These are phyloP conservation scores for Crotophaga sulcirostris DNA, from an alignment of 2,113 vertebrate genomes.

Conservation along the genomic window DNA sequence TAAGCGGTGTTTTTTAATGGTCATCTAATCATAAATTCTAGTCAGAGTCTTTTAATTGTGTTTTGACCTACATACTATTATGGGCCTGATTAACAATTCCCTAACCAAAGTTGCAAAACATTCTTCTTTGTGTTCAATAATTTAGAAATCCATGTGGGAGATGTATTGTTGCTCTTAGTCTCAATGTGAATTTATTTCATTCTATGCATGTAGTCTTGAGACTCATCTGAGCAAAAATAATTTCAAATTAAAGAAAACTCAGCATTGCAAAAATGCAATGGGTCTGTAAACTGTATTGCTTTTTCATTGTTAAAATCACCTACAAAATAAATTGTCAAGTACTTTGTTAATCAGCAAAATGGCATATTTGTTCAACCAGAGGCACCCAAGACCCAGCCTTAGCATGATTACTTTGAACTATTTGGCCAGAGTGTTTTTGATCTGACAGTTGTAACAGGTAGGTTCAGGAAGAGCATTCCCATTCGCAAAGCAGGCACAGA, in stretches of 20 bases:
- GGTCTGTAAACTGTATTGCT: neutral
- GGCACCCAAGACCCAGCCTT: neutral
- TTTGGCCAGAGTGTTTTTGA: neutral
- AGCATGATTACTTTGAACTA: neutral
- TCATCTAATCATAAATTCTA: constrained; percentile 54
- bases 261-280: neutral
- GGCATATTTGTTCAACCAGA: neutral
- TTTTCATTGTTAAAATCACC: neutral
- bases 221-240: constrained; percentile 11
- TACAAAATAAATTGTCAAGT: neutral
- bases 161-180: constrained; percentile 28
- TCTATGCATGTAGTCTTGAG: neutral
- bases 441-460: neutral
- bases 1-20: constrained; percentile 5
- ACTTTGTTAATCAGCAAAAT: neutral
- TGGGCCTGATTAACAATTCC: constrained; percentile 66
- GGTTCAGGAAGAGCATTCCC: neutral
- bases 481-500: neutral
- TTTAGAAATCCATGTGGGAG: constrained; percentile 59
- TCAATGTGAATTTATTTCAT: constrained; percentile 20
- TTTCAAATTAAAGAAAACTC: neutral
- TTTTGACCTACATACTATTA: constrained; percentile 65
- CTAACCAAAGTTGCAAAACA: constrained; percentile 65
- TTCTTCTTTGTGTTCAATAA: constrained; percentile 68
- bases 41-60: constrained; percentile 58